Evolutionary conservation across 2,888 invertebrate species (phyloP).

Genomic region (Eristalis intricaria): DNA sequence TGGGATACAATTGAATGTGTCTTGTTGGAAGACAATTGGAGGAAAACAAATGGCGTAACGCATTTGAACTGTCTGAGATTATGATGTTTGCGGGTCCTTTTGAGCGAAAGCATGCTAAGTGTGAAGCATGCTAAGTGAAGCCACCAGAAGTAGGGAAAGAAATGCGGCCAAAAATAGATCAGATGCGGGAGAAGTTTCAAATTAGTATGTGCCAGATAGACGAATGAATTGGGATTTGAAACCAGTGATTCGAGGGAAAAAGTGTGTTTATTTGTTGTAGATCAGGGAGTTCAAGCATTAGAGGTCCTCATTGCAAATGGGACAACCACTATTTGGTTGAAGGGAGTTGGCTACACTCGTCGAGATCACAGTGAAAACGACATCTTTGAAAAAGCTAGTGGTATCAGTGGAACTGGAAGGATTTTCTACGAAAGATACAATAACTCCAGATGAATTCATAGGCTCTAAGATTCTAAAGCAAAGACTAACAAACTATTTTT

Average conservation of each 20-base stretch:
- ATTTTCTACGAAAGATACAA: too few species aligned
- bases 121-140: constrained; percentile 21
- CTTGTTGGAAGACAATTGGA: constrained; percentile 29
- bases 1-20: constrained; percentile 49
- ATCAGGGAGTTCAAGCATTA: not conserved
- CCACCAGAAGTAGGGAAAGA: not conserved
- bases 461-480: too few species aligned
- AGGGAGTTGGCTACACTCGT: not conserved
- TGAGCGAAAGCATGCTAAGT: constrained; percentile 41
- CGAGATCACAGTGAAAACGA: too few species aligned
- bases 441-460: too few species aligned
- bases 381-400: too few species aligned
- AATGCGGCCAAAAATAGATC: constrained; percentile 47
- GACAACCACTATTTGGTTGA: not conserved
- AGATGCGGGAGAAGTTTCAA: constrained; percentile 21
- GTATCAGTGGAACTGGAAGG: too few species aligned
- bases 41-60: constrained; percentile 10
- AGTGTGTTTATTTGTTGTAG: not conserved
- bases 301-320: not conserved
- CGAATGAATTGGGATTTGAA: not conserved
- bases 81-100: constrained; percentile 53
- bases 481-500: too few species aligned
- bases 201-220: not conserved
- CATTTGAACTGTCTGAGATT: constrained; percentile 35
- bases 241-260: not conserved